Conservation (phyloP, 2,113 vertebrate species). For the Ceyx cyanopectus region DNA sequence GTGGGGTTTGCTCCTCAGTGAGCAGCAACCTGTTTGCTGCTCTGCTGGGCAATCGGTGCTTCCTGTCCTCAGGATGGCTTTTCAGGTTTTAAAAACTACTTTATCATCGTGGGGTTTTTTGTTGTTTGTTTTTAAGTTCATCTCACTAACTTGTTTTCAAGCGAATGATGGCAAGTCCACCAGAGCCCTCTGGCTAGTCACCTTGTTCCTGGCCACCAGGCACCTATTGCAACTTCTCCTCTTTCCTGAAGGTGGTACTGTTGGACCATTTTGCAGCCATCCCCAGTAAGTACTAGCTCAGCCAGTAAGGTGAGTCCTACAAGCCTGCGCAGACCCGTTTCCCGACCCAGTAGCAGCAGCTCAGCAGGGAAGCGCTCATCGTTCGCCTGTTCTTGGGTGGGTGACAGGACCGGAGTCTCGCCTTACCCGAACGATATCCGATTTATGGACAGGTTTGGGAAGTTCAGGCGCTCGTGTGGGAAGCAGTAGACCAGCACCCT, state of each 20-base stretch:
- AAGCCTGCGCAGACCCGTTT: rapidly evolving
- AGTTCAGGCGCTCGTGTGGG: neutral
- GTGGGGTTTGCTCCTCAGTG: neutral
- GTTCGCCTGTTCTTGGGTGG: rapidly evolving
- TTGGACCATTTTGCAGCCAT: neutral
- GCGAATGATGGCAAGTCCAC: neutral
- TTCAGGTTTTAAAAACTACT: neutral
- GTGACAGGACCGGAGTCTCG: neutral
- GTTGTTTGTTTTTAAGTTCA: neutral
- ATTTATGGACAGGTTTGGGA: neutral
- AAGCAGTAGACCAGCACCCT: neutral
- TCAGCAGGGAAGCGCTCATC: neutral
- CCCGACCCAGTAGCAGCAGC: neutral
- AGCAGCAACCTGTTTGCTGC: neutral
- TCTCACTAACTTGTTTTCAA: neutral
- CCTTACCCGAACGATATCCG: rapidly evolving
- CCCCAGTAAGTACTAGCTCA: rapidly evolving
- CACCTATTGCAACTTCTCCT: neutral
- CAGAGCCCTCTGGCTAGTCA: rapidly evolving
- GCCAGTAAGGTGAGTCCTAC: rapidly evolving
- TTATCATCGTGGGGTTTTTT: too few species aligned
- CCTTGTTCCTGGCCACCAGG: neutral
- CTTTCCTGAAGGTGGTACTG: constrained; percentile 58
- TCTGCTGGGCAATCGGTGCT: rapidly evolving
- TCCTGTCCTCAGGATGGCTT: rapidly evolving